These are phyloP conservation scores for Emydoidea blandingii DNA, from an alignment of 2,797 vertebrate species.

Conservation along the genomic window DNA sequence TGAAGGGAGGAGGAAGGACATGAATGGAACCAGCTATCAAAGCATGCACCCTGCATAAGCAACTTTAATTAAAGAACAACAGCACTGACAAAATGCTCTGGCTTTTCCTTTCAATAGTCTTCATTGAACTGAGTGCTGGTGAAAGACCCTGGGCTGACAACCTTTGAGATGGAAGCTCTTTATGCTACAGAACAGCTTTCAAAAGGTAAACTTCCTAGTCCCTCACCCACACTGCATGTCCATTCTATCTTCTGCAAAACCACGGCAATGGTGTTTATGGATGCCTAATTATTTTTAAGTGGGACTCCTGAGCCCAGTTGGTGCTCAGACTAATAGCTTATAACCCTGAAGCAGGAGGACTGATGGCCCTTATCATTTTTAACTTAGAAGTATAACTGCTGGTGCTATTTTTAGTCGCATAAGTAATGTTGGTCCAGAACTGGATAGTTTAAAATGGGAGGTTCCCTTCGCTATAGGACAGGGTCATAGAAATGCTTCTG, in stretches of 20 bases:
- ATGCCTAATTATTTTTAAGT: not conserved
- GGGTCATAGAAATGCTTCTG: not conserved
- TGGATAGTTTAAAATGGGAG: not conserved
- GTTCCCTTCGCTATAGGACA: not conserved
- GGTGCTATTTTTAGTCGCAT: not conserved
- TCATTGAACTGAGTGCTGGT: too few relatives aligned
- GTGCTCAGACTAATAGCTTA: not conserved
- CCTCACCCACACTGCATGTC: not conserved
- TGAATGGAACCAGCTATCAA: rapidly evolving
- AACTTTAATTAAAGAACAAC: rapidly evolving
- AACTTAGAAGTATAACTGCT: not conserved
- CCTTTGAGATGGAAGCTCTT: rapidly evolving
- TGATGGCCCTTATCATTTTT: not conserved
- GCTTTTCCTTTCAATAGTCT: rapidly evolving
- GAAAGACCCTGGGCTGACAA: rapidly evolving
- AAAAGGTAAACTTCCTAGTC: not conserved
- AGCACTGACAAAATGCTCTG: rapidly evolving
- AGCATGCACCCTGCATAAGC: not conserved
- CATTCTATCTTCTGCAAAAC: not conserved
- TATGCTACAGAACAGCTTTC: not conserved
- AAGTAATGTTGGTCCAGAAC: not conserved
- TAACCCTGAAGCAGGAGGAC: not conserved
- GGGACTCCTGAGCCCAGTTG: not conserved
- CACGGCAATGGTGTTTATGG: not conserved
- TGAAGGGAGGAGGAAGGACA: rapidly evolving